phyloP scores from a whole-genome alignment of 2,888 invertebrate species.

The Phengaris arion region DNA sequence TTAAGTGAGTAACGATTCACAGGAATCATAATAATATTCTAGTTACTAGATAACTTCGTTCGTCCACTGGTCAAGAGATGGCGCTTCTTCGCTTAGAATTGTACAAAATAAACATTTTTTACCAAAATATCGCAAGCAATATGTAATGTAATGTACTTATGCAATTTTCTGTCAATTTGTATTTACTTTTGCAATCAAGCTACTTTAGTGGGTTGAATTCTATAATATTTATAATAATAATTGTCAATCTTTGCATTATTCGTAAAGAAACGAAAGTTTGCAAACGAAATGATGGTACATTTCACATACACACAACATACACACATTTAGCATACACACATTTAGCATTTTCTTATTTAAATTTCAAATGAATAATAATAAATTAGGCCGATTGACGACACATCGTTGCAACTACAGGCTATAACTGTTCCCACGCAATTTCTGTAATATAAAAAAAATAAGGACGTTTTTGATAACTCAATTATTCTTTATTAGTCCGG shows the following conservation, averaged over 20 bases:
- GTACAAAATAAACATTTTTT: no score
- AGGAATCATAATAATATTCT: not conserved
- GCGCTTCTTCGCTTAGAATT: not conserved
- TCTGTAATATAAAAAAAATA: not conserved
- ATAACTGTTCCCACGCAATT: not conserved
- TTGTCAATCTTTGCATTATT: no score
- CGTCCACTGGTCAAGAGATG: not conserved
- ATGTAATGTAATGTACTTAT: no score
- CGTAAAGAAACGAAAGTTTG: not conserved
- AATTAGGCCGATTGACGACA: not conserved
- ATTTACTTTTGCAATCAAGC: no score
- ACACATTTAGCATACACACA: not conserved
- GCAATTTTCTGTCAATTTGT: no score
- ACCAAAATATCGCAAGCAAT: no score
- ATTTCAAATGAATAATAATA: not conserved
- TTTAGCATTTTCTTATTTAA: not conserved
- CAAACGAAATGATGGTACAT: constrained; percentile 2
- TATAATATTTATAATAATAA: no score
- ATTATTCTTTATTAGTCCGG: not conserved
- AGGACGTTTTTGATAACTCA: not conserved
- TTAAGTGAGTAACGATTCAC: no score
- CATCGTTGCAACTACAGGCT: not conserved
- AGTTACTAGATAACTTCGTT: not conserved
- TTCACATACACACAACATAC: no score
- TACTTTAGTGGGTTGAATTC: no score